Percentiles rank a stretch among this genome's conserved stretches.
Conservation (phyloP, 2,797 vertebrate genomes). For the Sternotherus odoratus region DNA sequence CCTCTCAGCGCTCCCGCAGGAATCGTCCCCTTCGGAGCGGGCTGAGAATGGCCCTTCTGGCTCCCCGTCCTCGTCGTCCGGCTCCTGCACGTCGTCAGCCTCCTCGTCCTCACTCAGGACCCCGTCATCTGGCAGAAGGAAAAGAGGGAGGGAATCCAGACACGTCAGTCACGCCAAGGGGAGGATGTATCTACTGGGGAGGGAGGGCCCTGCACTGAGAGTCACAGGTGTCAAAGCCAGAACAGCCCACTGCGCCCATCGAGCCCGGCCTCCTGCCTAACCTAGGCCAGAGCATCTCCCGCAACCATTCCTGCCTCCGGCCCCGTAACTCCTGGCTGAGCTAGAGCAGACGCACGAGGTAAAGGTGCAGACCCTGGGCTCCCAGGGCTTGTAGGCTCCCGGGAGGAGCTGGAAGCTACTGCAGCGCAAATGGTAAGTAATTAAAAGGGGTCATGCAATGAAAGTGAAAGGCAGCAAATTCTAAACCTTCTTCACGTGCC, state of each 20-base stretch:
- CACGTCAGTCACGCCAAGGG: background rate
- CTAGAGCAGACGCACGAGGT: too few relatives aligned
- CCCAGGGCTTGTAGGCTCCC: too few relatives aligned
- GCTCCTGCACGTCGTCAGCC: background rate
- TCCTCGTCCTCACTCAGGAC: background rate
- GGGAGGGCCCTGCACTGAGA: background rate
- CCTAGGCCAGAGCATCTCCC: background rate
- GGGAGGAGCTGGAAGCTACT: too few relatives aligned
- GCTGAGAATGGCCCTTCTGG: background rate
- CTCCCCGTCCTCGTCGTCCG: background rate
- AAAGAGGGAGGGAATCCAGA: background rate
- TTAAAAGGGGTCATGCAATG: too few relatives aligned
- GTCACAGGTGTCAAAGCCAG: background rate
- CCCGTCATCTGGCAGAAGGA: background rate
- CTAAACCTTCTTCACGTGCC: too few relatives aligned
- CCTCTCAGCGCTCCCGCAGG: background rate
- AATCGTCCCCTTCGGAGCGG: background rate
- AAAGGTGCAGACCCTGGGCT: too few relatives aligned
- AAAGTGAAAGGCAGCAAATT: too few relatives aligned
- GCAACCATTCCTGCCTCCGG: background rate
- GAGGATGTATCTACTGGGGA: background rate
- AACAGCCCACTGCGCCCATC: background rate
- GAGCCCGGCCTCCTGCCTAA: background rate
- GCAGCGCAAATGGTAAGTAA: too few relatives aligned
- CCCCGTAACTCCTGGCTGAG: too few relatives aligned